Percentiles rank a stretch among this genome's conserved stretches.
Evolutionary conservation across 2,113 vertebrate genomes (phyloP).

Genomic region (Micromys minutus): DNA sequence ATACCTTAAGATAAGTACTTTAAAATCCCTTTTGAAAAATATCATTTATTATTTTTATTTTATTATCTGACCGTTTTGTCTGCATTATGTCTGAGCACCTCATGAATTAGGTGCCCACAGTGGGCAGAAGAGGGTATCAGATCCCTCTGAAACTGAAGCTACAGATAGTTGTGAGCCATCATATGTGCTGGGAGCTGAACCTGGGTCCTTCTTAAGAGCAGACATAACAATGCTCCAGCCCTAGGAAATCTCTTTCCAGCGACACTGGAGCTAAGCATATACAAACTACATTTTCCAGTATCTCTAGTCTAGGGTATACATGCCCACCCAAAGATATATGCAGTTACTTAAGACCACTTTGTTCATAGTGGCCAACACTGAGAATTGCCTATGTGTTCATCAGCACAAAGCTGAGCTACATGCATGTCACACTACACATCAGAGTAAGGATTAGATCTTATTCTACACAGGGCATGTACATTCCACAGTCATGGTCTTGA

Average conservation of each 20-base stretch:
- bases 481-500: not conserved
- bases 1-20: not conserved
- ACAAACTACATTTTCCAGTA: not conserved
- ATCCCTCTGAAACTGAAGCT: not conserved
- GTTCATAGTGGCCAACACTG: not conserved
- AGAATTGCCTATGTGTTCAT: not conserved
- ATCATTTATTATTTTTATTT: not conserved
- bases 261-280: not conserved
- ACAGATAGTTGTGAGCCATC: not conserved
- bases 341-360: not conserved
- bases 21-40: not conserved
- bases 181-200: not conserved
- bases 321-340: not conserved
- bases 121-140: not conserved
- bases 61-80: not conserved
- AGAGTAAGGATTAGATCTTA: not conserved
- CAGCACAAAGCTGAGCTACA: not conserved
- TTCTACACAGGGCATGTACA: not conserved
- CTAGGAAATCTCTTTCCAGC: not conserved
- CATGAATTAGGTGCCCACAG: not conserved
- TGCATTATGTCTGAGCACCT: not conserved
- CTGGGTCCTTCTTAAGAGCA: not conserved
- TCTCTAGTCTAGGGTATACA: not conserved
- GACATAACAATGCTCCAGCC: not conserved
- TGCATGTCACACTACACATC: not conserved